Base-by-base conservation (phyloP, 2,113 vertebrate species). In the Poecilia latipinna region DNA sequence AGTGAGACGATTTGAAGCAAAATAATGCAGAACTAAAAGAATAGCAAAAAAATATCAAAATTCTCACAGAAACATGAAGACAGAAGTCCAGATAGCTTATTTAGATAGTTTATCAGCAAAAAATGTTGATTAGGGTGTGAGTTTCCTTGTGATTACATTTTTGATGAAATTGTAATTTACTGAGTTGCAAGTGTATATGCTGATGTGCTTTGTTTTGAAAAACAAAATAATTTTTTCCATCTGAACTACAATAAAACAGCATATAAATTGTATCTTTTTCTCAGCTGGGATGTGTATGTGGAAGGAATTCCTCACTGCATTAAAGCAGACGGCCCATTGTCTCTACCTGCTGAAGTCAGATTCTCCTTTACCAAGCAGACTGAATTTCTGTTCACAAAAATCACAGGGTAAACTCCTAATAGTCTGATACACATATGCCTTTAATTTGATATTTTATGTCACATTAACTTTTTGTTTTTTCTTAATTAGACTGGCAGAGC, bases 361-460 rank as follows among this genome's bases (percentile, higher is more conserved):
- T 93, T 92, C 70, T 92, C 92, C 70, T 91, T 88, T 48, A 88
- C 84, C 75, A 92, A 92, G 70, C 2, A 15, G 0, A 51, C 74
- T 3, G 79, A 92, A 81, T 87, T 92, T 65, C 0, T 19, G 8
- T 77, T 65, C 62, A 77, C 75, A 0, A 60, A 64, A 26, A 0
- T n/a, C 1, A 3, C 74, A 19, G 91, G 67, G 91, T 91, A 17
- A 87, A 22, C 13, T 63, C 44, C 37, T 69, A 12, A 19, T 19
- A 57, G 42, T 65, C 8, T 33, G 1, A 35, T 15, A 19, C 19
- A 11, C 17, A 37, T 33, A 0, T 32, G 19, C 31, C 62, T 24
- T 65, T 31, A 65, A 35, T 24, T 8, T 4, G 10, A 8, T 3
- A n/a, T 10, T n/a, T 48, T 19, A n/a, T n/a, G 24, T 22, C 51